Conservation (phyloP, 2,888 invertebrate species). For the Mythimna loreyi region DNA sequence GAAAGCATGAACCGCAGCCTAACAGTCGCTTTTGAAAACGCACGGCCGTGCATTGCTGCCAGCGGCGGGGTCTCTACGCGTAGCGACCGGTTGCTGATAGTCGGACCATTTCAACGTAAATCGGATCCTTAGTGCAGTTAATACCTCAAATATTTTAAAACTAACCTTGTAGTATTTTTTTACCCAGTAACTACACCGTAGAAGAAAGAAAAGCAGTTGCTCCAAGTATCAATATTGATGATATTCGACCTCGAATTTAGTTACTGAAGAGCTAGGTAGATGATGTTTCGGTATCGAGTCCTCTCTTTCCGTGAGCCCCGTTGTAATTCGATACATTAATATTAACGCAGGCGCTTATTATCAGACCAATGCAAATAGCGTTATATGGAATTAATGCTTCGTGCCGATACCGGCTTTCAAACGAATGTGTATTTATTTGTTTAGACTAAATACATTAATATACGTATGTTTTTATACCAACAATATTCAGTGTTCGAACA, state of each 20-base stretch:
- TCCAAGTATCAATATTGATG: not conserved
- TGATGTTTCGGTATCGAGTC: not conserved
- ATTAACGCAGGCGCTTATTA: constrained; percentile 59
- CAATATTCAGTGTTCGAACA: constrained; percentile 18
- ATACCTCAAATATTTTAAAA: not conserved
- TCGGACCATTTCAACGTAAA: too few relatives aligned
- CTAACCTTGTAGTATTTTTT: not conserved
- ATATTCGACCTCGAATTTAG: not conserved
- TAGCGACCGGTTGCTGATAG: too few relatives aligned
- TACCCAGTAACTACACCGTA: not conserved
- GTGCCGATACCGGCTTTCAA: constrained; percentile 36
- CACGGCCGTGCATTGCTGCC: too few relatives aligned
- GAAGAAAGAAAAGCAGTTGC: not conserved
- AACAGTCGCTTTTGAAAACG: too few relatives aligned
- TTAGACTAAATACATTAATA: constrained; percentile 40
- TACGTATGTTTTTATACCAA: constrained; percentile 27
- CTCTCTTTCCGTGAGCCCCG: constrained; percentile 20
- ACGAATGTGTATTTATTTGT: constrained; percentile 44
- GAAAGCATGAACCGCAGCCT: too few relatives aligned
- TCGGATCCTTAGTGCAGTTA: not conserved
- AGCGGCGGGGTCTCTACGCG: too few relatives aligned
- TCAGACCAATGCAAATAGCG: constrained; percentile 58
- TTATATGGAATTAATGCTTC: constrained; percentile 47
- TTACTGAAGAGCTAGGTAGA: too few relatives aligned
- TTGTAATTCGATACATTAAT: constrained; percentile 50